Conservation (phyloP, 2,888 invertebrate species). For the Empis stercorea region DNA sequence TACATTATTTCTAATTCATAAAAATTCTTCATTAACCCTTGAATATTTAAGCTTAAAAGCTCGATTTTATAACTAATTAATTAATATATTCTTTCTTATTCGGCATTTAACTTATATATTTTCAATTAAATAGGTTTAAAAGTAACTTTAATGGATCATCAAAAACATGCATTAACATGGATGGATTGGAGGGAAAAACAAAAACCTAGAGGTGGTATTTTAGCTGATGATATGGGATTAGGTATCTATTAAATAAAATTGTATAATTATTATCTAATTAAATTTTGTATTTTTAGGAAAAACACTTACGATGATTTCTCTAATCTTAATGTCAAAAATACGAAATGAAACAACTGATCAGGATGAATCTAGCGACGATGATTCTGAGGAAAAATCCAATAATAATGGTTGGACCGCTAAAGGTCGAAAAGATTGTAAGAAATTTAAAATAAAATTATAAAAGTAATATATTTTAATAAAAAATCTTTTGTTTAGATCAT, state of each 20-base stretch:
- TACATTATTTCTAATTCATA: too few relatives aligned
- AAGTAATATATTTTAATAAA: not conserved
- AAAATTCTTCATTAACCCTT: too few relatives aligned
- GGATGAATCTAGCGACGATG: slow-evolving; percentile 16
- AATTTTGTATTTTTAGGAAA: slow-evolving; percentile 34
- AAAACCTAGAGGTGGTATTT: slow-evolving; percentile 71
- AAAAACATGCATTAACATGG: slow-evolving; percentile 78
- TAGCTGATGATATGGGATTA: slow-evolving; percentile 48
- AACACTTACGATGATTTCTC: slow-evolving; percentile 69
- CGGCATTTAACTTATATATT: too few relatives aligned
- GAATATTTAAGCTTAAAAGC: too few relatives aligned
- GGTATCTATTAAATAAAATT: slow-evolving; percentile 17
- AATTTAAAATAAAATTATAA: not conserved
- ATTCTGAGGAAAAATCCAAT: slow-evolving; percentile 15
- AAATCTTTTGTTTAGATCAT: slow-evolving; percentile 26
- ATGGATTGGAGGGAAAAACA: slow-evolving; percentile 80
- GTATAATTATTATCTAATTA: not conserved
- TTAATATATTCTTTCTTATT: too few relatives aligned
- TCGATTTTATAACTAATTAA: too few relatives aligned
- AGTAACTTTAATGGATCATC: slow-evolving; percentile 66
- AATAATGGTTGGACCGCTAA: slow-evolving; percentile 24
- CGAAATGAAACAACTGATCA: slow-evolving; percentile 25
- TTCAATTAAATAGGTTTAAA: too few relatives aligned
- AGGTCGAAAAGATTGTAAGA: slow-evolving; percentile 25
- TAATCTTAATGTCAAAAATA: slow-evolving; percentile 48